Evolutionary conservation across 2,888 invertebrate species (phyloP), one percentile per base, ranked within the genome.

Genomic region (Anagyrus pseudococci): DNA sequence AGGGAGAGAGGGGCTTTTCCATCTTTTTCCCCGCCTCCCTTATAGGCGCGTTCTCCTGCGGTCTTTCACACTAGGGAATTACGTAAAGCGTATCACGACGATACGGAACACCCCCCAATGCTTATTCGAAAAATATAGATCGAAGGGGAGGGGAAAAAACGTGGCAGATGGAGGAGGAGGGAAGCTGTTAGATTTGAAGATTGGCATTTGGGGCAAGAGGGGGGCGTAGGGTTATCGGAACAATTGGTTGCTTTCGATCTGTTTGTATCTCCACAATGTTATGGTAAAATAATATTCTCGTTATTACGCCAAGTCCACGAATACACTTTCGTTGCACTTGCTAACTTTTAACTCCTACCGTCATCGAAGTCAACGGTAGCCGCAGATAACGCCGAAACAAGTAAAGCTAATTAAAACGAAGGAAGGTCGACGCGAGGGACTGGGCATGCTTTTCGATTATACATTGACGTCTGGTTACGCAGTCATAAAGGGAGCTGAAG

Each of bases 151-250:
- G 53, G 46, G 50, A 43, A 43, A 15, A 43, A 43, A 17, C 43
- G 4, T 6, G 43, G n/a, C 15, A 37, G 37, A 10, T 10, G 8
- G 13, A 37, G 13, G 7, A 7, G 8, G 13, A 37, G 37, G 8
- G 13, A 37, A 37, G 8, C 8, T 43, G n/a, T 43, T 43, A 43
- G 8, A 23, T 63, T 58, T 63, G 58, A 58, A 63, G 54, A 55
- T 49, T 55, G 58, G 49, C 44, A 46, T 58, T 63, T 37, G 49
- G 58, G 41, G 57, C 62, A 62, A 57, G 62, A 62, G 46, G 49
- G 47, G 25, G 4, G 22, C 43, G 40, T 37, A 13, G 6, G 3
- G 6, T 37, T 37, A 37, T 46, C 53, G 29, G 25, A 22, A 23
- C 7, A 37, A 13, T 13, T 37, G 37, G 13, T 13, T 7, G 8